phyloP scores from a whole-genome alignment of 1,140 invertebrate species.

The Drosophila kepulauana region DNA sequence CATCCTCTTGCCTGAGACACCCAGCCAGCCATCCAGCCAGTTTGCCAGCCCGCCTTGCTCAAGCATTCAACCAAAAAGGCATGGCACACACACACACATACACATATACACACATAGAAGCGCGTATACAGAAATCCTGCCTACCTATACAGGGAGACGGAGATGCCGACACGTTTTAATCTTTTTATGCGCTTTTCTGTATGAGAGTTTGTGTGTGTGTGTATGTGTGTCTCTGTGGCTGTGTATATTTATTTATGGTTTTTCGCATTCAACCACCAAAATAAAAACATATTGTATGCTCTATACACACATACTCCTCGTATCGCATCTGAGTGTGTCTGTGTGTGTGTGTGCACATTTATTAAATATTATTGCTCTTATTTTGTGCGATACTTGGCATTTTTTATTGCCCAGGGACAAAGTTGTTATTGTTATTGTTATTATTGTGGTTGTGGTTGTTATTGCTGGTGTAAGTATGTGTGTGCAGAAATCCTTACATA shows the following conservation, averaged over 20 bases:
- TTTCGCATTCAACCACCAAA: conserved; percentile 74
- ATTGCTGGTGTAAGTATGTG: conserved; percentile 17
- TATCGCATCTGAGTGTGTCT: conserved; percentile 2
- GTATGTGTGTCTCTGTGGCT: conserved; percentile 38
- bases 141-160: conserved; percentile 62
- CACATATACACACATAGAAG: conserved; percentile 10
- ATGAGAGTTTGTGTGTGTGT: conserved; percentile 5
- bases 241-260: conserved; percentile 74
- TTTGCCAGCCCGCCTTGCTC: conserved; percentile 34
- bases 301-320: conserved; percentile 20
- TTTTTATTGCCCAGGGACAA: conserved; percentile 67
- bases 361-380: conserved; percentile 83
- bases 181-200: conserved; percentile 56
- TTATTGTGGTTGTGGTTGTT: conserved; percentile 13
- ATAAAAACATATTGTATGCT: conserved; percentile 49
- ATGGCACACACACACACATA: conserved; percentile 50
- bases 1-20: background rate
- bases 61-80: conserved; percentile 78
- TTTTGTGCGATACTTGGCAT: conserved; percentile 73
- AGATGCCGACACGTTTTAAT: conserved; percentile 59
- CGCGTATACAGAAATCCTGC: conserved; percentile 33
- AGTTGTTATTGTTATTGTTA: conserved; percentile 38
- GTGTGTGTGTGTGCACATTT: conserved; percentile 58
- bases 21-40: background rate
- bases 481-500: background rate